phyloP scores from a whole-genome alignment of 1,140 invertebrate species.

The Gryon sp. region DNA sequence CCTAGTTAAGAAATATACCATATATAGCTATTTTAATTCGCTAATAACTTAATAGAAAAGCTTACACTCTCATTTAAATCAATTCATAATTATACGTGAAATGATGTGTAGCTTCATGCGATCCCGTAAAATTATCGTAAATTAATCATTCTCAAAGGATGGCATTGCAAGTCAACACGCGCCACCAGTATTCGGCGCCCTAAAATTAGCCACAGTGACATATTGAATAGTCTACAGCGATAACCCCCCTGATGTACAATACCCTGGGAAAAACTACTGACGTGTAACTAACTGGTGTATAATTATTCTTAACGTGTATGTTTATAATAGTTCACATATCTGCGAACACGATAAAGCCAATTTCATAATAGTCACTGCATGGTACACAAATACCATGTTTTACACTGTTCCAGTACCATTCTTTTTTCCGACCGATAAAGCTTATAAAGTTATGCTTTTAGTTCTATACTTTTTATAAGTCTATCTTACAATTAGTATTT shows the following conservation, averaged over 20 bases:
- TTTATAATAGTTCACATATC: slow-evolving; percentile 73
- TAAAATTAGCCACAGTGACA: slow-evolving; percentile 80
- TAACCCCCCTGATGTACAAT: slow-evolving; percentile 54
- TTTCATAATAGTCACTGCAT: slow-evolving; percentile 56
- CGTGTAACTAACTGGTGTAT: slow-evolving; percentile 79
- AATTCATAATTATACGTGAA: too few relatives aligned
- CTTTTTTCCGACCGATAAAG: too few relatives aligned
- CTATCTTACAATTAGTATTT: too few relatives aligned
- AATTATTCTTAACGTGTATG: slow-evolving; percentile 78
- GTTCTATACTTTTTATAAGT: too few relatives aligned
- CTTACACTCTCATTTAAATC: too few relatives aligned
- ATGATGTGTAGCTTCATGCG: slow-evolving; percentile 9
- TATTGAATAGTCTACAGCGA: slow-evolving; percentile 70
- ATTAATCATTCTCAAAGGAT: slow-evolving; percentile 61
- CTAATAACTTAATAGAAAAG: too few relatives aligned
- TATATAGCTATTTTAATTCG: too few relatives aligned
- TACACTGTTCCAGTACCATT: neutral
- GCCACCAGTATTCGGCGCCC: slow-evolving; percentile 59
- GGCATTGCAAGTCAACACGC: slow-evolving; percentile 58
- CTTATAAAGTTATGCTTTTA: too few relatives aligned
- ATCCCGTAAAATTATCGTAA: slow-evolving; percentile 46
- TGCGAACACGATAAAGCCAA: slow-evolving; percentile 67
- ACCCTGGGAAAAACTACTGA: slow-evolving; percentile 80
- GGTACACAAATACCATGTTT: slow-evolving; percentile 66
- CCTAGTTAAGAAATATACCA: too few relatives aligned